Evolutionary conservation across 23 tunicate species (phyloP), one percentile per base, ranked within the genome.

Genomic region (Phallusia fumigata): DNA sequence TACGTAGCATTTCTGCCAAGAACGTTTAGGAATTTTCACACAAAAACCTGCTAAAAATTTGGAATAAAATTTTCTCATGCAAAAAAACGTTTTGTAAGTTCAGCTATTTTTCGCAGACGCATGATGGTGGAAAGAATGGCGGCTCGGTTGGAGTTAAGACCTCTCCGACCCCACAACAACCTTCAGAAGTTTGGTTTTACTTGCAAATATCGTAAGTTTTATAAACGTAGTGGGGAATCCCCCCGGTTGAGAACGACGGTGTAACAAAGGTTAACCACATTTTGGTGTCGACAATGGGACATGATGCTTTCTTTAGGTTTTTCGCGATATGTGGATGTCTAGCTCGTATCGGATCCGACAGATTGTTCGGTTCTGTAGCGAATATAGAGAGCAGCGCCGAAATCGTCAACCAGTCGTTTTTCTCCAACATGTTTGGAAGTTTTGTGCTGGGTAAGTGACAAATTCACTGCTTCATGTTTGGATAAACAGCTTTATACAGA

Each of bases 391-490:
- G 76, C 49, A 35, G 87, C 22, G 80, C 32, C 5, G 77, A 36
- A 24, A 78, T 91, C 65, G 36, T 91, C 58, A 87, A 82, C 40
- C 84, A 75, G 30, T 82, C 96, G 0, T 91, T 91, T 52, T 65
- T 91, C 50, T 78, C 96, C 6, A 91, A 91, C 65, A 86, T 91
- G 82, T 30, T 86, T 30, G 96, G 96, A 35, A 86, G 96, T 47
- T 86, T 86, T 36, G 80, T 91, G 12, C 79, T 91, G 35, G 96
- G 96, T 83, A 30, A 35, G 81, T 40, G 47, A 3, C 10, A 40
- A 40, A 10, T 40, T n/a, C n/a, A n/a, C 47, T 5, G 47, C 8
- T 40, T 40, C 47, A 10, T 5, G 47, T 40, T 40, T 40, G 47
- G 10, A 40, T n/a, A 40, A 40, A 40, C 47, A 40, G 47, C 47